A percentile compares a stretch with the other conserved stretches of the same genome.
phyloP scores from a whole-genome alignment of 2,113 vertebrate species.

The Neodontobutis hainanensis region DNA sequence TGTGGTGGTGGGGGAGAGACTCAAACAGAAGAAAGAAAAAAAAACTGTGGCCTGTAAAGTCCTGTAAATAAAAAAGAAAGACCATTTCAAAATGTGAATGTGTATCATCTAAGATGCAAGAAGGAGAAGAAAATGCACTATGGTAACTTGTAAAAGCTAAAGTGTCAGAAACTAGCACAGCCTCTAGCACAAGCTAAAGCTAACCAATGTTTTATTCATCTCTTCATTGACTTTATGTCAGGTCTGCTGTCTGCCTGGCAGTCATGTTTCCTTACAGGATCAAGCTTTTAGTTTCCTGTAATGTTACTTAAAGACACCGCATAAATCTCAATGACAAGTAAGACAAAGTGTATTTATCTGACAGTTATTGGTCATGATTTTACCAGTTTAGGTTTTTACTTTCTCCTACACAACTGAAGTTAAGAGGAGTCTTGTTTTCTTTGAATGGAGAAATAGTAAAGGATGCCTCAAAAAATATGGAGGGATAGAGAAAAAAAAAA shows the following conservation, averaged over 20 bases:
- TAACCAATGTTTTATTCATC: slow-evolving; percentile 65
- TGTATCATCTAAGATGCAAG: slow-evolving; percentile 24
- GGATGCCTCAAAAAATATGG: not conserved
- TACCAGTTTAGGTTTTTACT: too few relatives aligned
- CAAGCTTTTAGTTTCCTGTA: too few relatives aligned
- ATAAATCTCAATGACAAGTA: too few relatives aligned
- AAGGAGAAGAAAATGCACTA: not conserved
- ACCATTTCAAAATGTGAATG: slow-evolving; percentile 32
- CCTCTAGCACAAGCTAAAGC: slow-evolving; percentile 39
- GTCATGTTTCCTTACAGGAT: slow-evolving; percentile 23
- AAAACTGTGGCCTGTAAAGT: slow-evolving; percentile 52
- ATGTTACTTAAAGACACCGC: too few relatives aligned
- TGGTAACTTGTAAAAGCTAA: slow-evolving; percentile 32
- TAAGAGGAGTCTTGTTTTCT: not conserved
- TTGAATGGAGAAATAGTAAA: too few relatives aligned
- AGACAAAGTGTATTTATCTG: too few relatives aligned
- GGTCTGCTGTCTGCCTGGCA: slow-evolving; percentile 23
- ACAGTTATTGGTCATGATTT: too few relatives aligned
- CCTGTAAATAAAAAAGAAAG: slow-evolving; percentile 14
- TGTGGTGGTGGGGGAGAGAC: not conserved
- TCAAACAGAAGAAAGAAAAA: slow-evolving; percentile 25
- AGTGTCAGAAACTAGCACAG: slow-evolving; percentile 41
- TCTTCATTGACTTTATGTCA: slow-evolving; percentile 51
- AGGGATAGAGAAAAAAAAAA: slow-evolving; percentile 14
- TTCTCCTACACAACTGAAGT: not conserved